phyloP scores from a whole-genome alignment of 2,113 vertebrate species.

The Tapirus terrestris region DNA sequence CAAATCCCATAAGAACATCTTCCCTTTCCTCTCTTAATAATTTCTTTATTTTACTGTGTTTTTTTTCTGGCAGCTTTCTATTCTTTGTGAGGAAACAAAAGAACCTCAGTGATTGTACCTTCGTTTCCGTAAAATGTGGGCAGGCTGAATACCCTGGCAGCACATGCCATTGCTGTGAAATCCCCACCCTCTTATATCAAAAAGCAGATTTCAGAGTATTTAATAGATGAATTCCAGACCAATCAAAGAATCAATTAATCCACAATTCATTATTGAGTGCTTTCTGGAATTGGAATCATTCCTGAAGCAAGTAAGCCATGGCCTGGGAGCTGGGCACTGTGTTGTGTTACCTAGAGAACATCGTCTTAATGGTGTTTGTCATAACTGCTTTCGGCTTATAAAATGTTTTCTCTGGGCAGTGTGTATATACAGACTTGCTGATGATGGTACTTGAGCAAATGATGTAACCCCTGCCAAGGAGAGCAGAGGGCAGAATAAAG shows the following conservation, averaged over 20 bases:
- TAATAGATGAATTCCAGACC: neutral
- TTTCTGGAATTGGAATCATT: slow-evolving; percentile 41
- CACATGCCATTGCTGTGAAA: neutral
- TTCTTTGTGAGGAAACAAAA: slow-evolving; percentile 37
- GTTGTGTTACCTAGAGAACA: slow-evolving; percentile 3
- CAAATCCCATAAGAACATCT: neutral
- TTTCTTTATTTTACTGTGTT: neutral
- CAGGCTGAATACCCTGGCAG: neutral
- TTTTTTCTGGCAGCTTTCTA: neutral
- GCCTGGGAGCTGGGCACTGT: neutral
- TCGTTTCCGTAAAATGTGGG: slow-evolving; percentile 2
- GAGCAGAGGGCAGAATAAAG: slow-evolving; percentile 59
- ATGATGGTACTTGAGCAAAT: slow-evolving; percentile 29
- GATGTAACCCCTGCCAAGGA: slow-evolving; percentile 52
- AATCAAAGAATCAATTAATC: slow-evolving; percentile 5
- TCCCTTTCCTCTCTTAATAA: neutral
- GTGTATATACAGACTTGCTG: slow-evolving; percentile 29
- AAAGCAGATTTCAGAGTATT: slow-evolving; percentile 38
- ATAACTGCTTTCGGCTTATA: slow-evolving; percentile 35
- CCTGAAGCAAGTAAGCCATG: slow-evolving; percentile 39
- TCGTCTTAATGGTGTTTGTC: slow-evolving; percentile 16
- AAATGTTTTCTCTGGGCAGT: slow-evolving; percentile 32
- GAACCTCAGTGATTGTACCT: neutral
- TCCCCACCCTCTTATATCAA: neutral
- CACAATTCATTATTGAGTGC: neutral